Evolutionary conservation across 2,888 invertebrate species (phyloP).

Genomic region (Drosophila meridiana): DNA sequence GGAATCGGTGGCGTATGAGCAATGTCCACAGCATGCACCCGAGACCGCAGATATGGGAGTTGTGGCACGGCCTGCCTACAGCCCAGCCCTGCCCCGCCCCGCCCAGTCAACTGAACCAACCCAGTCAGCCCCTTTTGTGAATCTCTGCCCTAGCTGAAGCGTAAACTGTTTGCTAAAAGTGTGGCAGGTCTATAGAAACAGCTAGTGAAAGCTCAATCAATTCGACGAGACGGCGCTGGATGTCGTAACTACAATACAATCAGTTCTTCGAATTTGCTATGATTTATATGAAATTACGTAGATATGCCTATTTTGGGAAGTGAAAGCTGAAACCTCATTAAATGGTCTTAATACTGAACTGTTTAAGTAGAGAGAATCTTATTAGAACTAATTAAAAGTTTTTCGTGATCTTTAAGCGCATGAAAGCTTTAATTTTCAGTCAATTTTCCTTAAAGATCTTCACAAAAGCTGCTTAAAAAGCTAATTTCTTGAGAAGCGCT

Average conservation of each 20-base stretch:
- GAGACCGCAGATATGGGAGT: constrained; percentile 12
- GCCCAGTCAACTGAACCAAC: neutral
- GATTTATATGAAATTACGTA: neutral
- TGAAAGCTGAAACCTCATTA: neutral
- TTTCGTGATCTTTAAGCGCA: neutral
- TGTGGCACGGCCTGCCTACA: neutral
- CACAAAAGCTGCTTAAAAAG: neutral
- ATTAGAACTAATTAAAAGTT: neutral
- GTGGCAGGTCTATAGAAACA: constrained; percentile 2
- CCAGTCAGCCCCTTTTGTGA: neutral
- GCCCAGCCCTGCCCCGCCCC: no score
- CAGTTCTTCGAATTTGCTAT: neutral
- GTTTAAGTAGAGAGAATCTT: neutral
- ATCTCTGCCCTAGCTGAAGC: constrained; percentile 4
- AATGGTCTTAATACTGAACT: neutral
- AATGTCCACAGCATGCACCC: constrained; percentile 56
- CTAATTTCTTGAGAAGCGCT: neutral
- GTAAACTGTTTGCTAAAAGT: constrained; percentile 1
- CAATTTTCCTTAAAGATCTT: neutral
- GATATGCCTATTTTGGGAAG: neutral
- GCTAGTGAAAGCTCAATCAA: constrained; percentile 2
- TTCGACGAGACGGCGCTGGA: neutral
- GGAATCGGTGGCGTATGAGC: constrained; percentile 68
- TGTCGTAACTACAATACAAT: neutral
- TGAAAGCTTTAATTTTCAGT: neutral